Conservation (phyloP, 2,797 vertebrate genomes). For the Vipera ursinii region DNA sequence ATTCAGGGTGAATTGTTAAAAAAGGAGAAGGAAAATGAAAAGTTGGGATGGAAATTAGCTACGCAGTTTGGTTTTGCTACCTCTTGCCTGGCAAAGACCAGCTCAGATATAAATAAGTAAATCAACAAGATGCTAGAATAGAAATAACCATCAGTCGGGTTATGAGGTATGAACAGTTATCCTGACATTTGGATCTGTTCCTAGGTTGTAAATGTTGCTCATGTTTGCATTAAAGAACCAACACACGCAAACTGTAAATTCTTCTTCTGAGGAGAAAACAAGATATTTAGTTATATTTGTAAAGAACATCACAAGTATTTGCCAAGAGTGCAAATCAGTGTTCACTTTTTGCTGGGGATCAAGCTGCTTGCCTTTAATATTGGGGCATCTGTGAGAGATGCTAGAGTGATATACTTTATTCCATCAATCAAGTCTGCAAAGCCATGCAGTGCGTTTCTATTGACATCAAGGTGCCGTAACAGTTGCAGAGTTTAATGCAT, state of each 20-base stretch:
- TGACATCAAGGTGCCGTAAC: constrained; percentile 60
- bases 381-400: constrained; percentile 25
- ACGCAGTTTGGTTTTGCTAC: neutral
- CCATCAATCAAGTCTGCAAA: constrained; percentile 65
- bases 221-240: constrained; percentile 39
- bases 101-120: neutral
- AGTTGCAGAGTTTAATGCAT: constrained; percentile 63
- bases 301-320: constrained; percentile 47
- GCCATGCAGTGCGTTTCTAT: constrained; percentile 60
- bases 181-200: neutral
- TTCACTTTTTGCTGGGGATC: constrained; percentile 39
- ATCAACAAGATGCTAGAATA: neutral
- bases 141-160: neutral
- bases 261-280: constrained; percentile 14
- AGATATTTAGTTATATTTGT: constrained; percentile 27
- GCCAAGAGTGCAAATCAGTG: constrained; percentile 31
- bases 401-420: constrained; percentile 61
- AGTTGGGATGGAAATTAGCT: neutral
- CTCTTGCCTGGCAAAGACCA: neutral
- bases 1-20: neutral
- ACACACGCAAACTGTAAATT: constrained; percentile 10
- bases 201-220: neutral
- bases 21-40: neutral
- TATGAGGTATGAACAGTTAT: neutral
- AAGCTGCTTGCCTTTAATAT: constrained; percentile 58